Base-by-base conservation (phyloP, 37 sponge, comb jelly and placozoan genomes). In the Bolinopsis microptera region DNA sequence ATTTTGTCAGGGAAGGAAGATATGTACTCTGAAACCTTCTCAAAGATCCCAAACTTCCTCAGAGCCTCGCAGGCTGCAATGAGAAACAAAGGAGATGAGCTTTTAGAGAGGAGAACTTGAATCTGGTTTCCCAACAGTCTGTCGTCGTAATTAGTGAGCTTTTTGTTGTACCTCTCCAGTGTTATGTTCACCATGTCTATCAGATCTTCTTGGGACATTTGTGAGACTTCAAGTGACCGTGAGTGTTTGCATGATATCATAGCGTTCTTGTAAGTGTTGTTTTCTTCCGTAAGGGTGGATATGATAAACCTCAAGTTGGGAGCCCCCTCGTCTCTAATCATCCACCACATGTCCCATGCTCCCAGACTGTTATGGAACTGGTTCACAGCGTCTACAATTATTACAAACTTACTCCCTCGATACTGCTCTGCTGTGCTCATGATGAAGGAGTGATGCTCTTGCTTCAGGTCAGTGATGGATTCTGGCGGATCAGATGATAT, bases 281-380 rank as follows among this genome's bases (percentile, higher is more conserved):
- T 86, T 27, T 86, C 90, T 2, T 39, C 68, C 9, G 32, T 86
- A 61, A 86, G 90, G 1, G 90, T 86, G 67, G 90, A 86, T 39
- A 86, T 86, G 3, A 86, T 38, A 30, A 86, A 86, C 35, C 90
- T 1, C 0, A 86, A 18, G 67, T 86, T 86, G 26, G 9, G 1
- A 3, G 67, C 38, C 13, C 90, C 34, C 0, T 27, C 35, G 23
- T 23, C 61, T 25, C 90, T 41, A 27, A 86, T 39, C 36, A 86
- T 2, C 90, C 90, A 86, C 90, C 90, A 86, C 90, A 86, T 86
- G 41, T 86, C 68, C 90, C 90, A 86, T 0, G 90, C 90, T 24
- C 90, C 36, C 27, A 33, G 22, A 27, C 38, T 24, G 32, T 86
- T 27, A 61, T 39, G 32, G 67, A 86, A 86, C 67, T 86, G 90